phyloP scores from a whole-genome alignment of 2,888 invertebrate genomes.

The Cheiracanthium punctorium region DNA sequence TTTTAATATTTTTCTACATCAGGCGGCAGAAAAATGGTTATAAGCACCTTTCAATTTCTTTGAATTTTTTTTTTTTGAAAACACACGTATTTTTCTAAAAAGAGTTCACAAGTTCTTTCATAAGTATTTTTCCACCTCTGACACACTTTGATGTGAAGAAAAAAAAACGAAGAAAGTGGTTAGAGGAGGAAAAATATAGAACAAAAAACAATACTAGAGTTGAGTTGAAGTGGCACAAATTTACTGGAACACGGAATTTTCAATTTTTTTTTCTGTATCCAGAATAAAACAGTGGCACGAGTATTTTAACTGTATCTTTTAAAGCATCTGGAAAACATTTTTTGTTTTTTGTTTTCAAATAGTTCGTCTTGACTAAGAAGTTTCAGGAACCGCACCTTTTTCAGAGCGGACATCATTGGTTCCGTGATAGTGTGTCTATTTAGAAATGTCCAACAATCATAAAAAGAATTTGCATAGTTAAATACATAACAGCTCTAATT shows the following conservation, averaged over 20 bases:
- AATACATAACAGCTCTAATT: constrained; percentile 66
- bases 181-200: constrained; percentile 28
- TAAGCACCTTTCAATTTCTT: constrained; percentile 66
- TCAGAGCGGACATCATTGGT: background rate
- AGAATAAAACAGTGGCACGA: constrained; percentile 35
- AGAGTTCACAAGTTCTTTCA: constrained; percentile 33
- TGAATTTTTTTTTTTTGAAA: constrained; percentile 34
- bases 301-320: background rate
- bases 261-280: constrained; percentile 29
- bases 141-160: constrained; percentile 20
- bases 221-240: constrained; percentile 59
- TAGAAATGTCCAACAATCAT: constrained; percentile 61
- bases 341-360: constrained; percentile 16
- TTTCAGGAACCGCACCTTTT: background rate
- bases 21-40: constrained; percentile 66
- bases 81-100: constrained; percentile 49
- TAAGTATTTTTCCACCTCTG: constrained; percentile 30
- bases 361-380: constrained; percentile 25
- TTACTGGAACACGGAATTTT: constrained; percentile 40
- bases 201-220: constrained; percentile 46
- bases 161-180: too few species aligned
- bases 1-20: constrained; percentile 43
- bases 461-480: constrained; percentile 66
- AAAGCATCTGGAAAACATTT: constrained; percentile 35
- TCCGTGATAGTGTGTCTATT: background rate